Base-by-base conservation (phyloP, 2,888 invertebrate genomes). In the Drosophila vallismaia region DNA sequence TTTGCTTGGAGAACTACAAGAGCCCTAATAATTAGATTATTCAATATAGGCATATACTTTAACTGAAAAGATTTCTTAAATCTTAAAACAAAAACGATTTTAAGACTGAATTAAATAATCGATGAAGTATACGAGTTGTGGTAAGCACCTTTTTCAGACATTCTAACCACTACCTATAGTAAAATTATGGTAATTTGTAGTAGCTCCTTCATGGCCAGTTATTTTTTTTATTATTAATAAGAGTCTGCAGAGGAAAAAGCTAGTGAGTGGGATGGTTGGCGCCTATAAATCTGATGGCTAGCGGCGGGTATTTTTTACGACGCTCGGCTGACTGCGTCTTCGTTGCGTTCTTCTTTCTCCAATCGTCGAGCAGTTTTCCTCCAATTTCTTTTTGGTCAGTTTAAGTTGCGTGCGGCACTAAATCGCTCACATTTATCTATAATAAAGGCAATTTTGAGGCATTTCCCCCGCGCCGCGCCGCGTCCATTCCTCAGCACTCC, bases 381-480 rank as follows among this genome's bases (percentile, higher is more conserved):
- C 0, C 36, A 50, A 12, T 45, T 64, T 28, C 51, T 14, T 40
- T 36, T 46, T 49, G 66, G 66, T 29, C 48, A 45, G 54, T 33
- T 36, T 63, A 75, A 75, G 75, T 83, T 86, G 86, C 81, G 81
- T 83, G 86, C 62, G 72, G 71, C 77, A 83, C 68, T 70, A 75
- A 79, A 86, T 86, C 77, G 86, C 60, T 70, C 80, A 80, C 80
- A 81, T 86, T 81, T 81, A 81, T 81, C 81, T 81, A 83, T 80
- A 81, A 86, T 81, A 86, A 86, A 82, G 86, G 86, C 81, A 81
- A 81, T 86, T 81, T 86, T 62, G 68, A 63, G 58, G 33, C 70
- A 54, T 55, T 58, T 48, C 33, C 52, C 7, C 9, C 54, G 48
- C 26, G 31, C 42, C 24, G 24, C 44, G 33, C 19, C 40, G 14